phyloP scores from a whole-genome alignment of 2,888 invertebrate species.

The Platycheirus rosarum region DNA sequence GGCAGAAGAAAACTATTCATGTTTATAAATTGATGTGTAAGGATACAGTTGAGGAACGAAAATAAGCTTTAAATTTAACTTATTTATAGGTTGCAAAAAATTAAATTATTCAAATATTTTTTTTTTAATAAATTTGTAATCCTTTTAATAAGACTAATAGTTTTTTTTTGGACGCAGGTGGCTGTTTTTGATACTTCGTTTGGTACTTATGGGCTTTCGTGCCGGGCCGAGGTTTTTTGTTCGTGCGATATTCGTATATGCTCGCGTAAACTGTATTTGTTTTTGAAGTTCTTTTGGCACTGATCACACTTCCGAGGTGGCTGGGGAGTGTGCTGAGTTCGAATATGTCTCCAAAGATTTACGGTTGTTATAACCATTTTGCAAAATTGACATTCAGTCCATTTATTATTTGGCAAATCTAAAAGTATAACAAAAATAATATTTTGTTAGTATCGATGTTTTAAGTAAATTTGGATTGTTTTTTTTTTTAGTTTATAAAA shows the following conservation, averaged over 20 bases:
- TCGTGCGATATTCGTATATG: conserved; percentile 83
- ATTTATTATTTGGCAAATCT: too few relatives aligned
- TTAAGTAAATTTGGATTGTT: conserved; percentile 45
- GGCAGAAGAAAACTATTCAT: too few relatives aligned
- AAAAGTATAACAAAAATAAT: conserved; percentile 81
- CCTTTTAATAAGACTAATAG: neutral
- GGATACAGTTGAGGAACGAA: too few relatives aligned
- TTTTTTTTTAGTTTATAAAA: conserved; percentile 24
- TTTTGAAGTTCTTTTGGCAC: conserved; percentile 83
- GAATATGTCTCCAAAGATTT: conserved; percentile 83
- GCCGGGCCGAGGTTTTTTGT: conserved; percentile 78
- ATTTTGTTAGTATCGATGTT: conserved; percentile 72
- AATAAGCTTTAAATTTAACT: conserved; percentile 41
- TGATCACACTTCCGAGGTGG: conserved; percentile 82
- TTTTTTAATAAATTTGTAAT: conserved; percentile 51
- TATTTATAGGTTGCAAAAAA: conserved; percentile 21
- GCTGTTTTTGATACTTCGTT: conserved; percentile 57
- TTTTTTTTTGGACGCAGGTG: conserved; percentile 72
- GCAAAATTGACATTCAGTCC: conserved; percentile 83
- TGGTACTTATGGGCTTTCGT: conserved; percentile 61
- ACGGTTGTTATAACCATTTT: conserved; percentile 83
- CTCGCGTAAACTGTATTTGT: conserved; percentile 82
- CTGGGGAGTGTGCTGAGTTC: conserved; percentile 83
- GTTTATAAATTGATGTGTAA: too few relatives aligned
- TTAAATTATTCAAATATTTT: conserved; percentile 21